Percentiles rank a stretch among this genome's conserved stretches.
Evolutionary conservation across 2,888 invertebrate genomes (phyloP).

Genomic region (Tholera decimalis): DNA sequence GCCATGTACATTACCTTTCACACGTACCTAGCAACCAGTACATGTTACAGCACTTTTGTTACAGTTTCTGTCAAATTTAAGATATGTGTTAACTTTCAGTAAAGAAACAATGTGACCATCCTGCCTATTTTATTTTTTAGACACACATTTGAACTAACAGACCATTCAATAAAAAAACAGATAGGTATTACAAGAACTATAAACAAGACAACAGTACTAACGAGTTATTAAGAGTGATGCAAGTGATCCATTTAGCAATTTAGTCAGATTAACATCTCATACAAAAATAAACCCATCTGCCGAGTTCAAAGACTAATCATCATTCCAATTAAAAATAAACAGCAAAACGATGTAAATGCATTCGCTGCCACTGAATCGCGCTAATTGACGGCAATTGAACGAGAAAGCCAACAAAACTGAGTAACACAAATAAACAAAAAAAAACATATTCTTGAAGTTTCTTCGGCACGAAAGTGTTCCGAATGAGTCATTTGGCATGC

Average conservation of each 20-base stretch:
- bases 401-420: conserved; percentile 67
- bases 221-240: not conserved
- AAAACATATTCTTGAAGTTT: conserved; percentile 22
- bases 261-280: conserved; percentile 10
- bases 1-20: no score
- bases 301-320: conserved; percentile 33
- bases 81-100: no score
- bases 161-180: no score
- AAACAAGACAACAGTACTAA: not conserved
- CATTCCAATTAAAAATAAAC: conserved; percentile 46
- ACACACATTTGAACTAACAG: no score
- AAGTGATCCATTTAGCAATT: not conserved
- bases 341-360: conserved; percentile 43
- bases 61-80: no score
- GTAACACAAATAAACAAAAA: conserved; percentile 64
- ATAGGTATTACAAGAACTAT: not conserved
- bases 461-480: conserved; percentile 24
- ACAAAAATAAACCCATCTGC: conserved; percentile 10
- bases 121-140: no score
- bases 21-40: no score
- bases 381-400: conserved; percentile 72
- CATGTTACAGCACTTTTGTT: no score
- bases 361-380: conserved; percentile 46
- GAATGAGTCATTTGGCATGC: conserved; percentile 53
- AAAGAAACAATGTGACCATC: no score